These are phyloP conservation scores for Neolamprologus devosi DNA, from an alignment of 2,113 vertebrate genomes.

Conservation along the genomic window DNA sequence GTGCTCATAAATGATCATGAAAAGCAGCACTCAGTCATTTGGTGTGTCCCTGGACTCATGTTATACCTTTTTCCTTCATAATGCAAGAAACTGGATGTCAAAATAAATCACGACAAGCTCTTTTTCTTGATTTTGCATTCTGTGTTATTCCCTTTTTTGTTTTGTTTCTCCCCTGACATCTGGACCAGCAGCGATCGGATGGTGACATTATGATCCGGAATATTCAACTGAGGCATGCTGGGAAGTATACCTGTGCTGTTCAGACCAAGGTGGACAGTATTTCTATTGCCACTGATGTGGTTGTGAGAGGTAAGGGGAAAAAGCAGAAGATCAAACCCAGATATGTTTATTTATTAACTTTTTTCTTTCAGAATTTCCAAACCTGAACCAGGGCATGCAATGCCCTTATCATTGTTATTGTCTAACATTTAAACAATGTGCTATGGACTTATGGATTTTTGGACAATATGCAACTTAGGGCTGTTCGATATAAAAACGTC, in stretches of 20 bases:
- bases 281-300: constrained; percentile 87
- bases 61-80: background rate
- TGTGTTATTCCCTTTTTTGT: background rate
- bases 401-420: background rate
- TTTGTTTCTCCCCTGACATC: background rate
- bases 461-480: background rate
- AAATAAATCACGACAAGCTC: background rate
- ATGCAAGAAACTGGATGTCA: constrained; percentile 1
- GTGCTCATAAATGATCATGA: background rate
- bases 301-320: constrained; percentile 80
- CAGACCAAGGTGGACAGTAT: constrained; percentile 90
- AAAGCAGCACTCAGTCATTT: constrained; percentile 3
- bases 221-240: constrained; percentile 91
- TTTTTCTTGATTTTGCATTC: background rate
- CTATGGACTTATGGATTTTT: background rate
- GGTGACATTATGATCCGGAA: constrained; percentile 98
- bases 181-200: constrained; percentile 78
- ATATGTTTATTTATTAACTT: background rate
- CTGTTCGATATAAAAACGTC: too few relatives aligned
- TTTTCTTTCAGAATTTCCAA: background rate
- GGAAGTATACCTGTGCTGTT: constrained; percentile 89
- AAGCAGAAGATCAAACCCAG: background rate
- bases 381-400: background rate
- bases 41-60: background rate
- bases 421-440: background rate